These are phyloP conservation scores for Mystacornis crossleyi DNA, from an alignment of 2,113 vertebrate genomes.

Conservation along the genomic window DNA sequence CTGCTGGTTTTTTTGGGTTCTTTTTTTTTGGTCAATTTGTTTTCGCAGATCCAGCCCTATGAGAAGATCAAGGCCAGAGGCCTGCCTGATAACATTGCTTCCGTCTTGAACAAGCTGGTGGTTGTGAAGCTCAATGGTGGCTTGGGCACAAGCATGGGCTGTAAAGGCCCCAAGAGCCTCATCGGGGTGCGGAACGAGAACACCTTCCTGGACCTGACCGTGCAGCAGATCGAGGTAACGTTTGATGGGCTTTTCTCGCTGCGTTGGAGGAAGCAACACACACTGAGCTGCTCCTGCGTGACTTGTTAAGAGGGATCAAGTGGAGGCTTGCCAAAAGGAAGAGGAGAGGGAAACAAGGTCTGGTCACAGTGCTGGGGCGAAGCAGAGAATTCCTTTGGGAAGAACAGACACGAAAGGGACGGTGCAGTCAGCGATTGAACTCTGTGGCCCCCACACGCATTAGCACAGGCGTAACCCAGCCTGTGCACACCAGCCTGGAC, in stretches of 20 bases:
- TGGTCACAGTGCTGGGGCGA: background rate
- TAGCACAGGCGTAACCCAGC: background rate
- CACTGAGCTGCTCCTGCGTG: background rate
- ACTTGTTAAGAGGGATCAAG: background rate
- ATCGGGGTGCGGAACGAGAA: constrained; percentile 96
- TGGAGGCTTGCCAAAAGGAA: background rate
- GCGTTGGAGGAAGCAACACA: background rate
- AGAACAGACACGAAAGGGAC: rapidly evolving
- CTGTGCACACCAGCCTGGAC: background rate
- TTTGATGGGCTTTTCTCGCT: background rate
- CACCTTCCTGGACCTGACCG: constrained; percentile 96
- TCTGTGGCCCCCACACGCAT: background rate
- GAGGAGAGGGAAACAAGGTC: background rate
- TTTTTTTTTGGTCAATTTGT: background rate
- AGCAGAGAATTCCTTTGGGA: background rate
- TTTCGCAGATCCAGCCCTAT: constrained; percentile 89
- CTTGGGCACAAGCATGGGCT: constrained; percentile 97
- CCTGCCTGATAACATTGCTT: constrained; percentile 83
- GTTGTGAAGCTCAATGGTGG: constrained; percentile 97
- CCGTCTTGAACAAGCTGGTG: constrained; percentile 89
- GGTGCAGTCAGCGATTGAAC: rapidly evolving
- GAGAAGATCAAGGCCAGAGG: constrained; percentile 87
- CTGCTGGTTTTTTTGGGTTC: background rate
- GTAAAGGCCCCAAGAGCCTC: constrained; percentile 95
- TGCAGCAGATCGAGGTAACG: constrained; percentile 94